Conservation (phyloP, 2,797 vertebrate species). For the Rhinogobio ventralis region DNA sequence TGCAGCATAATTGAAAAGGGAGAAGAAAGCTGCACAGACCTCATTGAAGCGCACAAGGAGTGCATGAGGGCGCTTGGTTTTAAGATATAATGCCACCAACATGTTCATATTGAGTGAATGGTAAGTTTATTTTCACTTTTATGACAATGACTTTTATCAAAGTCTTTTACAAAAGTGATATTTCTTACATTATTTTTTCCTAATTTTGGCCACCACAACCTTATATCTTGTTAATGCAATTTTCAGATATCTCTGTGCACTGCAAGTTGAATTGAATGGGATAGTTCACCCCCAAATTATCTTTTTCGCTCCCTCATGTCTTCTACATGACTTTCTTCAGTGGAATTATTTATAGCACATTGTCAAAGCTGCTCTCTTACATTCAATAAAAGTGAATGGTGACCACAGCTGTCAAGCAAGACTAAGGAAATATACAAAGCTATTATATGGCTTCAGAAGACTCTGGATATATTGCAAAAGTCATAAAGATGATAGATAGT, state of each 20-base stretch:
- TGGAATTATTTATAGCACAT: not conserved
- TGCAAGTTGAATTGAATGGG: not conserved
- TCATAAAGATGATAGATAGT: not conserved
- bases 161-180: not conserved
- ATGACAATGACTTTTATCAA: not conserved
- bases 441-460: not conserved
- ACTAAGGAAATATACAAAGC: not conserved
- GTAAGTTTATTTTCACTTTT: conserved; percentile 64
- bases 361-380: not conserved
- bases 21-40: conserved; percentile 86
- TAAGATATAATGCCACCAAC: conserved; percentile 81
- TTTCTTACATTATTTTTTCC: not conserved
- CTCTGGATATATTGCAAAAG: not conserved
- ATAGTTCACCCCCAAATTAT: not conserved
- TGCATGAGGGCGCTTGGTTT: conserved; percentile 97
- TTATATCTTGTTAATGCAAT: not conserved
- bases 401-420: not conserved
- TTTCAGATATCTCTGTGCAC: not conserved
- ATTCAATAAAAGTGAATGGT: not conserved
- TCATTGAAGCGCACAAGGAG: conserved; percentile 96
- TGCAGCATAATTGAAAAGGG: conserved; percentile 95
- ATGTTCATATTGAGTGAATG: conserved; percentile 48
- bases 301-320: not conserved
- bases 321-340: not conserved
- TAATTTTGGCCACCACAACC: not conserved